Evolutionary conservation across 2,113 vertebrate species (phyloP), one percentile per base, ranked within the genome.

Genomic region (Scalopus aquaticus): DNA sequence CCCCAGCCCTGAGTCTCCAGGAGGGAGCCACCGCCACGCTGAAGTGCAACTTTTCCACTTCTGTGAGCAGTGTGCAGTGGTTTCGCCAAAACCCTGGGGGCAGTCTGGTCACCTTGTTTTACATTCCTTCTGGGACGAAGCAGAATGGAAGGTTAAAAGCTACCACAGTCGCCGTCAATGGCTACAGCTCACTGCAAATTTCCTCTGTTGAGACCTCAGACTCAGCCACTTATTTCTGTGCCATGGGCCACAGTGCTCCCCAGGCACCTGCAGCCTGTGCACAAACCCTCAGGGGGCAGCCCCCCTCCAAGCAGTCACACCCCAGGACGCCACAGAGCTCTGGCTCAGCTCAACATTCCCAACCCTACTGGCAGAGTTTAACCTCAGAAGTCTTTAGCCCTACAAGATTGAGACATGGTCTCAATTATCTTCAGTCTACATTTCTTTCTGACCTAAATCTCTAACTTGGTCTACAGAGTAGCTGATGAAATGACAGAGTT

Each of bases 221-320:
- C 81, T 95, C 93, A 1, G 95, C 72, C 17, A 67, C 35, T 42
- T 91, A 95, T 15, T 79, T 96, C 69, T 97, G 94, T 37, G 91
- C 64, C 3, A 78, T 11, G 2, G 32, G 46, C 2, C 96, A 94
- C 94, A 67, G 56, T 20, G 49, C 82, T 88, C 16, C 62, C 42
- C 62, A 44, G n/a, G 17, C 81, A 74, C 72, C 95, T 85, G 88
- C 88, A 80, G 83, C 46, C 69, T 30, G 28, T 20, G 10, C 37
- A 74, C 13, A 78, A 95, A 96, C 72, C 56, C 13, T 30, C 69
- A 30, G 9, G 28, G 35, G 39, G 58, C 28, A 24, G 44, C 42
- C 39, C 24, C 26, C 46, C 64, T 4, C 1, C 64, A 58, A n/a
- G 15, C n/a, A 1, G 2, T 26, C 44, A 13, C 12, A 0, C 17